Evolutionary conservation across 2,797 vertebrate species (phyloP).

Genomic region (Enteromius fasciolatus): DNA sequence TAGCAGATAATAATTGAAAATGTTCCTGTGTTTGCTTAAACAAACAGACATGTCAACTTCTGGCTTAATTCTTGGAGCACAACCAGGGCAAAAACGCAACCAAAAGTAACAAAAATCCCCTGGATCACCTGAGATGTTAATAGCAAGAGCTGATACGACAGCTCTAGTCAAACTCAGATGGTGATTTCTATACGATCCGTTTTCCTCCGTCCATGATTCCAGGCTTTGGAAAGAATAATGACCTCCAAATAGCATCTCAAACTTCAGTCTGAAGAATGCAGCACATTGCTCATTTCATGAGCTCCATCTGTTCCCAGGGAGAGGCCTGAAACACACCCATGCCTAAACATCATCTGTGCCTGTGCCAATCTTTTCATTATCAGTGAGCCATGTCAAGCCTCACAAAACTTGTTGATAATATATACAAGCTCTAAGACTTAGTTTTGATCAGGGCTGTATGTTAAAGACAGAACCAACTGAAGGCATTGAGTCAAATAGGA

Average conservation of each 20-base stretch:
- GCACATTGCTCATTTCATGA: slow-evolving; percentile 7
- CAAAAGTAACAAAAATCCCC: neutral
- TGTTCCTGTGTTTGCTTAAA: neutral
- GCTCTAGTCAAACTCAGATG: neutral
- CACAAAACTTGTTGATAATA: neutral
- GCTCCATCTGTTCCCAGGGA: slow-evolving; percentile 47
- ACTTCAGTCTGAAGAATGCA: neutral
- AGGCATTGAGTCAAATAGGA: neutral
- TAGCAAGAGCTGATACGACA: neutral
- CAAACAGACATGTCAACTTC: neutral
- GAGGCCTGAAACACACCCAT: neutral
- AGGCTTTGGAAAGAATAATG: neutral
- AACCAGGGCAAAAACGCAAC: neutral
- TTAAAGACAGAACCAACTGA: neutral
- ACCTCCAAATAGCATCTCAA: neutral
- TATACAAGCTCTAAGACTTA: slow-evolving; percentile 1
- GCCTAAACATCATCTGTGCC: slow-evolving; percentile 37
- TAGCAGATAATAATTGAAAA: neutral
- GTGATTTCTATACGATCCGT: neutral
- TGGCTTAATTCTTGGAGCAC: neutral
- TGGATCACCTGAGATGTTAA: neutral
- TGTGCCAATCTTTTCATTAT: slow-evolving; percentile 9
- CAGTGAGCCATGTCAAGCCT: slow-evolving; percentile 34
- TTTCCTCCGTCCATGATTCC: neutral
- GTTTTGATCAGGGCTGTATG: neutral